Conservation (phyloP, 2,113 vertebrate species). For the Apteryx owenii region DNA sequence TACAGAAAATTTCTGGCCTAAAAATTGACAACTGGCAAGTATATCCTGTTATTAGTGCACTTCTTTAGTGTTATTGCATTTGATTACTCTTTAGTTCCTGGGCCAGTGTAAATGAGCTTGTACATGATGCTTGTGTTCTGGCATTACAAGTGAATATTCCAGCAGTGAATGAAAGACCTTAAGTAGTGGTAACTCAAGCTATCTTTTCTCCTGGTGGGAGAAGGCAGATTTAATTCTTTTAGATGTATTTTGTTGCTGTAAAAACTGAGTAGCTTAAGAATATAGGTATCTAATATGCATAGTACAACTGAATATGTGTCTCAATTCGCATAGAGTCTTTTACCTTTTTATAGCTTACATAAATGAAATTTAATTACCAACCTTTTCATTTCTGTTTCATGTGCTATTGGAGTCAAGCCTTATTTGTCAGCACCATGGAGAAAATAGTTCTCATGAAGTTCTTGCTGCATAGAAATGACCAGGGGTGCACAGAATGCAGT, state of each 20-base stretch:
- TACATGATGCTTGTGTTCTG: background rate
- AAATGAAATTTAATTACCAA: background rate
- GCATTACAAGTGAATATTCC: background rate
- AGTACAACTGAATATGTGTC: fast-evolving
- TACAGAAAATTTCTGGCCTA: background rate
- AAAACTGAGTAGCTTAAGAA: background rate
- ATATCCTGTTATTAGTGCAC: background rate
- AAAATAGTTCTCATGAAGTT: background rate
- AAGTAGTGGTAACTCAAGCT: background rate
- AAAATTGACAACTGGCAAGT: background rate
- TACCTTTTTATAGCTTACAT: background rate
- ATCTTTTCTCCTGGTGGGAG: background rate
- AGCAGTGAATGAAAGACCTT: background rate
- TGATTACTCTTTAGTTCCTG: background rate
- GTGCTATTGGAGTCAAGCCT: background rate
- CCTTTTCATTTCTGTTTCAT: background rate
- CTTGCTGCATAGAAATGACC: background rate
- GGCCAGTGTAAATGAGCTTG: background rate
- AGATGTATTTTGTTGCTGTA: background rate
- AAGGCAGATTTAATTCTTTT: background rate
- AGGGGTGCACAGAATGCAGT: background rate
- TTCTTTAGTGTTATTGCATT: background rate
- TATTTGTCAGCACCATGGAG: background rate
- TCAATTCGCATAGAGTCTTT: background rate
- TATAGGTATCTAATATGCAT: background rate